Evolutionary conservation across 2,888 invertebrate genomes (phyloP).

Genomic region (Drosophila paramelanica): DNA sequence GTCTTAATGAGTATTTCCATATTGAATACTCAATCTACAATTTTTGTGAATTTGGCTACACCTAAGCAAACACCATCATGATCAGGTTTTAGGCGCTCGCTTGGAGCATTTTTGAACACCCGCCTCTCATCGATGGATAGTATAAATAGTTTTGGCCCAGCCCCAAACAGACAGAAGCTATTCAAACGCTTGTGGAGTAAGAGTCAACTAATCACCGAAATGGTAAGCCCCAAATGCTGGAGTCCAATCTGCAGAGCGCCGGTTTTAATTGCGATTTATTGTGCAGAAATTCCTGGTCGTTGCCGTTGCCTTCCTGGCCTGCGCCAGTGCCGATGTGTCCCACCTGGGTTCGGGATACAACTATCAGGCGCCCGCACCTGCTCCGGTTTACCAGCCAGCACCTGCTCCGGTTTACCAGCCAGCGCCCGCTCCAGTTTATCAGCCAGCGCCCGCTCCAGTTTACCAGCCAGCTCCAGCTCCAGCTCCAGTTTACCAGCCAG

Average conservation of each 20-base stretch:
- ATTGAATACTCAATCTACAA: slow-evolving; percentile 8
- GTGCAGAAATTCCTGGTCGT: slow-evolving; percentile 75
- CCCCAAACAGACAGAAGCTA: slow-evolving; percentile 63
- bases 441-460: slow-evolving; percentile 38
- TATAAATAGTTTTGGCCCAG: slow-evolving; percentile 57
- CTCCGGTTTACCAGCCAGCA: slow-evolving; percentile 49
- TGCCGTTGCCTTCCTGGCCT: slow-evolving; percentile 75
- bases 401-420: slow-evolving; percentile 32
- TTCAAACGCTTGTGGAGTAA: slow-evolving; percentile 64
- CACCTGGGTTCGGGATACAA: slow-evolving; percentile 69
- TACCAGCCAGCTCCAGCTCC: slow-evolving; percentile 39
- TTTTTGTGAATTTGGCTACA: slow-evolving; percentile 21
- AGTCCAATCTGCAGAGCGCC: slow-evolving; percentile 3
- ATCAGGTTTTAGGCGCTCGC: slow-evolving; percentile 25
- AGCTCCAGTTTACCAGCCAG: slow-evolving; percentile 33
- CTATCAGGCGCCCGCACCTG: slow-evolving; percentile 57
- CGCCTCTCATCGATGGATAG: slow-evolving; percentile 30
- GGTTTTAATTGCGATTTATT: slow-evolving; percentile 5
- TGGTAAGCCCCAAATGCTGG: slow-evolving; percentile 51
- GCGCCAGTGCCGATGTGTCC: slow-evolving; percentile 77
- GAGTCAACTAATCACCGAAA: slow-evolving; percentile 39
- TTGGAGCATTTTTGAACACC: slow-evolving; percentile 9
- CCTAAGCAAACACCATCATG: slow-evolving; percentile 28
- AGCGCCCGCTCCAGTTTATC: slow-evolving; percentile 28
- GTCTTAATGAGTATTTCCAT: slow-evolving; percentile 10